Evolutionary conservation across 2,797 vertebrate species (phyloP), one percentile per base, ranked within the genome.

Genomic region (Pterois miles): DNA sequence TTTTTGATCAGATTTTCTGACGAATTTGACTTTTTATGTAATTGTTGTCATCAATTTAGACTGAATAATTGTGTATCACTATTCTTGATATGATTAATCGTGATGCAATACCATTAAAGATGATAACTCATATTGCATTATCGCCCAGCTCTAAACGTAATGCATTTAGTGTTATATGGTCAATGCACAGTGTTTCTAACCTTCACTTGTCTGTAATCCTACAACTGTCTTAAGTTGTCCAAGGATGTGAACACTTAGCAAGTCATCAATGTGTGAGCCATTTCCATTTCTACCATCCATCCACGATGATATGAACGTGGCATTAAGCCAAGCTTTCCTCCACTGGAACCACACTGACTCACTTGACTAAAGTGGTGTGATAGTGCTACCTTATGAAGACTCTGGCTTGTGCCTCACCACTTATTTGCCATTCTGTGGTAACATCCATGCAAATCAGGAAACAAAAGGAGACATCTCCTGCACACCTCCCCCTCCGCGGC

Each of bases 361-460:
- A 23, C 53, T 65, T 6, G 38, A 53, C 80, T 69, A 13, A 84
- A 79, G 38, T 25, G 54, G 36, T 29, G 66, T 10, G 78, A 79
- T 59, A 5, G 57, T 48, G 43, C 70, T 86, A 92, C 90, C 88
- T 91, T 86, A 33, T 33, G 81, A 80, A 83, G 81, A 88, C 72
- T 34, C 74, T 18, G 77, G 77, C 91, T 84, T 92, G 91, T 73
- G 90, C 89, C 90, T 85, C 81, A 69, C 74, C 78, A 84, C 90
- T 88, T 84, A 90, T 88, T 86, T 81, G 66, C 92, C 79, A 88
- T 91, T 94, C 85, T 89, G 81, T 84, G 46, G 75, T 88, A 94
- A 94, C 92, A 93, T 91, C 92, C 93, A 87, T 91, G 92, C 91
- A 94, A 93, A 93, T 93, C 87, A 58, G 86, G 87, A 93, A 91